Percentiles rank a stretch among this genome's conserved stretches.
Evolutionary conservation across 2,888 invertebrate genomes (phyloP).

Genomic region (Ptilodon capucinus): DNA sequence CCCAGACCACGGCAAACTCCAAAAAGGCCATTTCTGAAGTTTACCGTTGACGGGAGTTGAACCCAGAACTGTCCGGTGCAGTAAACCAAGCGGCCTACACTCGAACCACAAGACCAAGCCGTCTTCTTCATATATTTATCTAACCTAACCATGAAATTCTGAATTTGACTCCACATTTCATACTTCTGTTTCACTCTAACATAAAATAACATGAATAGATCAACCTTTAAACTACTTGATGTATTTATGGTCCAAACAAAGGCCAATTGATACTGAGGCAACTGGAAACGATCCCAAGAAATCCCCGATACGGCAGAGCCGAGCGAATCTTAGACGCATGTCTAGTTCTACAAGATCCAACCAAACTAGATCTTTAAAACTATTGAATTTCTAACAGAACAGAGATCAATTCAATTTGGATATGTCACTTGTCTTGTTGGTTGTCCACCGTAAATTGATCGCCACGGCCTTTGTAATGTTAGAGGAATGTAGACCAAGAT

Average conservation of each 20-base stretch:
- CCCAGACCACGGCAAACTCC: too few species aligned
- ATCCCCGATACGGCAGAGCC: slow-evolving; percentile 54
- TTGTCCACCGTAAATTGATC: slow-evolving; percentile 23
- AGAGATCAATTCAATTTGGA: slow-evolving; percentile 31
- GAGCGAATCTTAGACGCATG: slow-evolving; percentile 48
- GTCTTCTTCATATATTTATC: too few species aligned
- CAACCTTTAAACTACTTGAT: slow-evolving; percentile 57
- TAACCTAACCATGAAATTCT: background rate
- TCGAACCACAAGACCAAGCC: too few species aligned
- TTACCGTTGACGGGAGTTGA: too few species aligned
- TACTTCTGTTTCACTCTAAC: slow-evolving; percentile 9
- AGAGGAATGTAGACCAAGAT: slow-evolving; percentile 28
- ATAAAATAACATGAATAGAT: slow-evolving; percentile 38
- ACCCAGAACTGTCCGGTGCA: too few species aligned
- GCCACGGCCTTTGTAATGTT: slow-evolving; percentile 10
- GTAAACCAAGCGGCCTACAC: too few species aligned
- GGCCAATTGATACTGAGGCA: slow-evolving; percentile 52
- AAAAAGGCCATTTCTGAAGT: too few species aligned
- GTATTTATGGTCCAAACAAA: slow-evolving; percentile 59
- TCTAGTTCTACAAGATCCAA: slow-evolving; percentile 40
- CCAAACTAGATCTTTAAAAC: slow-evolving; percentile 22
- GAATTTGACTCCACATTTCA: background rate
- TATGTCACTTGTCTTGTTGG: slow-evolving; percentile 29
- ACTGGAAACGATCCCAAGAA: slow-evolving; percentile 52
- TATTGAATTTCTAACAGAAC: slow-evolving; percentile 16